Percentiles rank a stretch among this genome's conserved stretches.
Conservation (phyloP, 2,888 invertebrate species). For the Pycnomerus fuliginosus region DNA sequence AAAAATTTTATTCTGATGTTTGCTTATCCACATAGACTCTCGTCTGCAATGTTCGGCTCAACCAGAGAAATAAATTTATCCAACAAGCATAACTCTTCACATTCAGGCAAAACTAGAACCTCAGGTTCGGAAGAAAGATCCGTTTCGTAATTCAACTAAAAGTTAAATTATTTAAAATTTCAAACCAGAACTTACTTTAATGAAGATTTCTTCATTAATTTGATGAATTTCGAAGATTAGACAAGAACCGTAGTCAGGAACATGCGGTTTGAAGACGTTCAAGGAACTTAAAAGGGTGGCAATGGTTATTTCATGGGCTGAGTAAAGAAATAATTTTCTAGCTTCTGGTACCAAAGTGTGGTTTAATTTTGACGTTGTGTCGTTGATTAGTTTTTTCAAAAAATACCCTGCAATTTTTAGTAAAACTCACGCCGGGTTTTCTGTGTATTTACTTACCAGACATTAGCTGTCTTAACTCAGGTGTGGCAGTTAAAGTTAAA, state of each 20-base stretch:
- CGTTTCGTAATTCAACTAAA: neutral
- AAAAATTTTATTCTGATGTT: no score
- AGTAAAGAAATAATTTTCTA: constrained; percentile 38
- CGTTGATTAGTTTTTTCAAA: constrained; percentile 36
- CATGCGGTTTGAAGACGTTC: neutral
- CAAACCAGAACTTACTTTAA: neutral
- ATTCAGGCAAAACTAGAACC: neutral
- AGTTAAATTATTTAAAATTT: neutral
- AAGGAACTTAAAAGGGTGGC: neutral
- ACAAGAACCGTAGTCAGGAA: neutral
- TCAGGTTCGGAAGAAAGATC: neutral
- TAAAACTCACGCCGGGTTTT: constrained; percentile 1
- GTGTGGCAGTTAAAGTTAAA: constrained; percentile 39
- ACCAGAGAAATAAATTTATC: neutral
- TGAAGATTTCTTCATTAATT: neutral
- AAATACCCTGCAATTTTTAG: constrained; percentile 24
- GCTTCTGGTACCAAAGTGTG: constrained; percentile 13
- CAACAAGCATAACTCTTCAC: neutral
- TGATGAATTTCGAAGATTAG: neutral
- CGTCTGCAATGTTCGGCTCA: no score
- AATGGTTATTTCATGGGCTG: neutral
- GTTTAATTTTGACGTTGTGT: constrained; percentile 32
- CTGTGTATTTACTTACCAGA: constrained; percentile 23
- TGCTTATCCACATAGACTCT: no score
- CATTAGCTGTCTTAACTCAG: constrained; percentile 39